Evolutionary conservation across 2,113 vertebrate species (phyloP).

Genomic region (Lipotes vexillifer): DNA sequence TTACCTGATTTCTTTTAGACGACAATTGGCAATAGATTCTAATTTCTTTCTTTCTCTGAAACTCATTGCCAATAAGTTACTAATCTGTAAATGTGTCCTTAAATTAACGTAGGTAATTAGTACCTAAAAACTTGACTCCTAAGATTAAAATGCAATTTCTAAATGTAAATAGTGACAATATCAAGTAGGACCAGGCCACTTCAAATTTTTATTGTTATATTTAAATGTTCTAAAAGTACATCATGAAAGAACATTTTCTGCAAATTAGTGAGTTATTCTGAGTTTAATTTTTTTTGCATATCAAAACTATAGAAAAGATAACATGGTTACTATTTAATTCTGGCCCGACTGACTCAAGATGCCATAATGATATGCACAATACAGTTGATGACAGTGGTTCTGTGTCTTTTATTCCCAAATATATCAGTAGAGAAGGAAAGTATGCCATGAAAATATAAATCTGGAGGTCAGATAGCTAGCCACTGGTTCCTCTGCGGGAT

Average conservation of each 20-base stretch:
- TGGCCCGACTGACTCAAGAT: background rate
- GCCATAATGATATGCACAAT: background rate
- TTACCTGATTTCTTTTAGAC: background rate
- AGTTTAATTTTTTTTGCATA: background rate
- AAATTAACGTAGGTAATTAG: background rate
- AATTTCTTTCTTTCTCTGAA: background rate
- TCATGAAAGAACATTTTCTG: background rate
- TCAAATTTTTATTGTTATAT: background rate
- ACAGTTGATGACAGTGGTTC: background rate
- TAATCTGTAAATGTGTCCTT: background rate
- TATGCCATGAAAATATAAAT: background rate
- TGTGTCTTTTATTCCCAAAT: background rate
- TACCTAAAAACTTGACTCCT: background rate
- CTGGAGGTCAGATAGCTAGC: background rate
- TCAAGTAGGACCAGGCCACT: background rate
- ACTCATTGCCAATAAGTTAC: background rate
- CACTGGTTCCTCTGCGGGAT: background rate
- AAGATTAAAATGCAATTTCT: background rate
- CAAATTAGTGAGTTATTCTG: background rate
- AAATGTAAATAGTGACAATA: background rate
- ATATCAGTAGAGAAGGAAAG: background rate
- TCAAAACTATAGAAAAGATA: background rate
- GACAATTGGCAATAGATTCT: background rate
- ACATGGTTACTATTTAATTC: background rate
- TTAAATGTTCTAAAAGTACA: background rate